Evolutionary conservation across 2,113 vertebrate genomes (phyloP), one percentile per base, ranked within the genome.

Genomic region (Trinectes maculatus): DNA sequence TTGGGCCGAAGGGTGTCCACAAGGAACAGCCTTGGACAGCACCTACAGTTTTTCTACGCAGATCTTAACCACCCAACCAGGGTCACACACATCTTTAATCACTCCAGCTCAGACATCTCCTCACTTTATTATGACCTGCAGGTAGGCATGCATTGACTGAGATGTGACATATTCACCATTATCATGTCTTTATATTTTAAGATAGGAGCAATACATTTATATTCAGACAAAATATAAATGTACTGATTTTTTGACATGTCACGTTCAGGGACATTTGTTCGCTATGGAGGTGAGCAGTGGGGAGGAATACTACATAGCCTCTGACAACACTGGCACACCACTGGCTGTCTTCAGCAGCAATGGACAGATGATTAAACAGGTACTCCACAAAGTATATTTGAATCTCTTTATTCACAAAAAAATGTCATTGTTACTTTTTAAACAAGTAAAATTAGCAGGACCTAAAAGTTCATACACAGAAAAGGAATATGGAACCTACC

Each of bases 251-350:
- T 29, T 48, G 42, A 36, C 18, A 54, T 73, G 18, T 82, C 11
- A 15, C 60, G 5, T 29, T 73, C 58, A 91, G 87, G 98, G 98
- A 16, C 97, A 99, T 84, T 93, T 99, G 74, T 99, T 99, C 56
- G 97, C 98, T 57, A 99, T 99, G 97, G 98, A 99, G 87, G 96
- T 98, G 76, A 99, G 96, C 92, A 99, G 95, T 0, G 97, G 97
- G 28, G 97, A 99, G 80, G 98, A 99, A 69, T 99, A 96, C 67
- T 99, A 99, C 0, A 96, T 99, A 0, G 98, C 97, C 21, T 98
- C 98, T 0, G 98, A 99, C 83, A 99, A 98, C 92, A 99, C 96
- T 0, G 98, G 98, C 56, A 99, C 98, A 2, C 98, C 98, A 0
- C 80, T 99, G 68, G 98, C 98, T 0, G 97, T 98, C 60, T 99